Conservation (phyloP, 35 echinoderm and acorn worm species). For the Chiridota heheva region DNA sequence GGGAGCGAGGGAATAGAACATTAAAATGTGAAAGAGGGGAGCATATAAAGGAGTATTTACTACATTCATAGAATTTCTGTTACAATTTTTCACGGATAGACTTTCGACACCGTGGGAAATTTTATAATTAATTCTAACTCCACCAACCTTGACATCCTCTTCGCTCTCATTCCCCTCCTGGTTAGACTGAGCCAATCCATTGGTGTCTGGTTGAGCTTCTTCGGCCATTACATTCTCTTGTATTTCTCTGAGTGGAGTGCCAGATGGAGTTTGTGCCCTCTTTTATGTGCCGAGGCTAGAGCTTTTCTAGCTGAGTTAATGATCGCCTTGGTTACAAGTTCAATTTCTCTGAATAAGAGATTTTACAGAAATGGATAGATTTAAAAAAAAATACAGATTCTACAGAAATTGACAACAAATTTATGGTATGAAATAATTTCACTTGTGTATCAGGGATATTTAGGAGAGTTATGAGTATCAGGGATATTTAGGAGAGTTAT, state of each 20-base stretch:
- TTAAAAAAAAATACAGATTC: background rate
- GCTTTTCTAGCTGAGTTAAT: constrained; percentile 71
- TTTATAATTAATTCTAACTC: too few species aligned
- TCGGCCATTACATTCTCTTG: background rate
- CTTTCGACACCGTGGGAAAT: too few species aligned
- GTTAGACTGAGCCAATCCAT: background rate
- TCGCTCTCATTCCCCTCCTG: background rate
- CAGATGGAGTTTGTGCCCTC: background rate
- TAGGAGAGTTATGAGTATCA: too few species aligned
- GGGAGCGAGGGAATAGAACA: too few species aligned
- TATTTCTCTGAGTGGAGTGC: background rate
- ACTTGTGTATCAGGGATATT: too few species aligned
- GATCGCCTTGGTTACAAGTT: constrained; percentile 64
- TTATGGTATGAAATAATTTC: too few species aligned
- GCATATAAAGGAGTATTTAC: too few species aligned
- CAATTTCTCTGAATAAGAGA: constrained; percentile 15
- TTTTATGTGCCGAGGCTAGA: constrained; percentile 20
- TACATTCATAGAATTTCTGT: too few species aligned
- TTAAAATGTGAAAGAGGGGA: too few species aligned
- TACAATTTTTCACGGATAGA: background rate
- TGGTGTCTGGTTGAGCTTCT: background rate
- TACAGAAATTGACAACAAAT: too few species aligned
- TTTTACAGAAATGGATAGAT: background rate
- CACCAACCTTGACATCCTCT: background rate
- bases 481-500: too few species aligned